These are phyloP conservation scores for Hirtodrosophila trivittata DNA, from an alignment of 2,888 invertebrate genomes.

Conservation along the genomic window DNA sequence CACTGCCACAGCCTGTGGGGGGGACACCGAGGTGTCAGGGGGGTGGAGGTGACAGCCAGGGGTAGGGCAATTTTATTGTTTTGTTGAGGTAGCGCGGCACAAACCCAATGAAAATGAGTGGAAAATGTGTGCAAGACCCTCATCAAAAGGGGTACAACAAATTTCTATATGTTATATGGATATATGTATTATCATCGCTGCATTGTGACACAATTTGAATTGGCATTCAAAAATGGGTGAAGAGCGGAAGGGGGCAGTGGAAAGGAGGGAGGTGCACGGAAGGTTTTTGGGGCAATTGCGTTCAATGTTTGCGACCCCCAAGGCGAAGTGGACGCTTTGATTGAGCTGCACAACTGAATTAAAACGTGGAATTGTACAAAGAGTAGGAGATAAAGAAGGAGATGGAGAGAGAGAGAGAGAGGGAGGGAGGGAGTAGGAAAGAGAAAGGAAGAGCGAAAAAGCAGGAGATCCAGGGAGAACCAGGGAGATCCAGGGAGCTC, in stretches of 20 bases:
- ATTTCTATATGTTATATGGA: too few species aligned
- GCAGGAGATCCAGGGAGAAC: too few species aligned
- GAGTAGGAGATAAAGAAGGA: too few species aligned
- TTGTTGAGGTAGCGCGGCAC: conserved; percentile 69
- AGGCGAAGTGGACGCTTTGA: too few species aligned
- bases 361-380: too few species aligned
- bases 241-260: background rate
- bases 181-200: too few species aligned
- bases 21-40: background rate
- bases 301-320: background rate
- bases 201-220: conserved; percentile 51
- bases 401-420: background rate
- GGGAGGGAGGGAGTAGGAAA: too few species aligned
- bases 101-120: conserved; percentile 40
- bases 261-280: background rate
- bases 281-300: background rate
- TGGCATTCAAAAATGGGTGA: background rate
- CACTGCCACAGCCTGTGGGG: conserved; percentile 1
- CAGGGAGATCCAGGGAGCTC: too few species aligned
- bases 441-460: too few species aligned
- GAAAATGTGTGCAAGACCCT: conserved; percentile 13
- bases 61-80: conserved; percentile 41
- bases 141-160: conserved; percentile 40
- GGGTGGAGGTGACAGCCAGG: background rate
- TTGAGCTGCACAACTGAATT: too few species aligned